A percentile compares a stretch with the other conserved stretches of the same genome.
Evolutionary conservation across 1,140 invertebrate species (phyloP).

Genomic region (Neuroterus valhalla): DNA sequence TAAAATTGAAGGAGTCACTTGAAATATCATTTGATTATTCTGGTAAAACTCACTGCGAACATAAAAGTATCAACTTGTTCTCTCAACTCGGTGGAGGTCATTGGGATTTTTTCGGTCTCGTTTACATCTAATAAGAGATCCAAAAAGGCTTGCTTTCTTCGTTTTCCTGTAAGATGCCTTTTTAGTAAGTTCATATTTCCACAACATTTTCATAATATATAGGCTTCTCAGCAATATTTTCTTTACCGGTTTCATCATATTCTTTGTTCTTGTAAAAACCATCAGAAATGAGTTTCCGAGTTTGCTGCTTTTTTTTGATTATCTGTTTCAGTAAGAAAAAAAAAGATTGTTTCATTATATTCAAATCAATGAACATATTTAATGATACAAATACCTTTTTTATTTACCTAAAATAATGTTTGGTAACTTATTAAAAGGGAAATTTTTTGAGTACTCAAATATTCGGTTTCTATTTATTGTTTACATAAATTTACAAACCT

Average conservation of each 20-base stretch:
- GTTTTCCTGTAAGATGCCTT: slow-evolving; percentile 59
- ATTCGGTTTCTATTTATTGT: no score
- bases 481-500: slow-evolving; percentile 53
- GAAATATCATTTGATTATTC: slow-evolving; percentile 9
- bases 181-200: no score
- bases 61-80: slow-evolving; percentile 87
- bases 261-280: background rate
- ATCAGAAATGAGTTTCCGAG: background rate
- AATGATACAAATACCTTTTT: background rate
- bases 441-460: no score
- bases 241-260: slow-evolving; percentile 22
- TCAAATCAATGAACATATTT: background rate
- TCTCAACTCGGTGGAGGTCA: slow-evolving; percentile 81
- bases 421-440: no score
- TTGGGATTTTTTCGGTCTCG: slow-evolving; percentile 71
- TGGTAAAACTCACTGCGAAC: slow-evolving; percentile 79
- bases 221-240: background rate
- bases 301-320: slow-evolving; percentile 29
- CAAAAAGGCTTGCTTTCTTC: slow-evolving; percentile 77
- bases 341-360: background rate
- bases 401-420: no score
- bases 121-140: slow-evolving; percentile 82
- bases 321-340: slow-evolving; percentile 14
- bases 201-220: no score
- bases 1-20: no score